Evolutionary conservation across 2,888 invertebrate genomes (phyloP), one percentile per base, ranked within the genome.

Genomic region (Dioctria rufipes): DNA sequence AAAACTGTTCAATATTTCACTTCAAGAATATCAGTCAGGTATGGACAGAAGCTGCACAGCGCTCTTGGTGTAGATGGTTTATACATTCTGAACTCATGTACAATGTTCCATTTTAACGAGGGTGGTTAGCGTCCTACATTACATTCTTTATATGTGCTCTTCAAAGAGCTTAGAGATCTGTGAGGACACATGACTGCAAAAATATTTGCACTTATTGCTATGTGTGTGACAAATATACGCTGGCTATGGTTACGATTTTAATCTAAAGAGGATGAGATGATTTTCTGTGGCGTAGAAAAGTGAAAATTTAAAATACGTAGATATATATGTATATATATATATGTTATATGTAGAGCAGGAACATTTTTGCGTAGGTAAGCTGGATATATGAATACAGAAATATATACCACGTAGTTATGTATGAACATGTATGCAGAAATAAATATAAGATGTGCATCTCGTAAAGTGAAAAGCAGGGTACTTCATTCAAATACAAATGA

Each of bases 231-330:
- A 46, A 46, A 25, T 13, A 66, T 43, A 66, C 11, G 67, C 46
- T 46, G 67, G 67, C 25, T 42, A 42, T 46, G 67, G 43, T 67
- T 46, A 46, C 43, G 67, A 46, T 67, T 67, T 67, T 67, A 67
- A 67, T 67, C 67, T 9, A 67, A 25, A 67, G 37, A 46, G 60
- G 60, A 67, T 9, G 49, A 42, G 13, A 46, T 13, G 67, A 43
- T 66, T 66, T 66, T 66, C 43, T 66, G 8, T 4, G 42, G 13
- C 43, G 3, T 6, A 66, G 11, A 13, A 42, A 67, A 46, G 67
- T 67, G 67, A 42, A 67, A 67, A 67, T 67, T 67, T n/a, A 43
- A 67, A 67, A 66, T 46, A 67, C 67, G 43, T 67, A 67, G 13
- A 67, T 67, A 25, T 25, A 25, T 25, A 25, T 25, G 2, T 25